Evolutionary conservation across 2,888 invertebrate genomes (phyloP).

Genomic region (Megaustenia siamemsis): DNA sequence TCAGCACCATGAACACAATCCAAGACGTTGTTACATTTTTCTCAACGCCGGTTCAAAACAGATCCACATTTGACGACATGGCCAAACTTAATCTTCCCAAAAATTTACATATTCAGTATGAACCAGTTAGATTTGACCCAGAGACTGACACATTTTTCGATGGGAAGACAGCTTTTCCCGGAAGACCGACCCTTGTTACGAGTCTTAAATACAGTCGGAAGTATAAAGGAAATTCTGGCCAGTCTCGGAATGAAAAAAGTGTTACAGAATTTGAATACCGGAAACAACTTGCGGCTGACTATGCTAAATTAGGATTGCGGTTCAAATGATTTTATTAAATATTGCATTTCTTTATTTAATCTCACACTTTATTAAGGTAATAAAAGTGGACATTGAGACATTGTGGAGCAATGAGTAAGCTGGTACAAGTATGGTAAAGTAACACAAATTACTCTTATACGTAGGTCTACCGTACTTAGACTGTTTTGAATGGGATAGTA

Average conservation of each 20-base stretch:
- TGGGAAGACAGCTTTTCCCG: conserved; percentile 91
- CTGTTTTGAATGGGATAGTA: no score
- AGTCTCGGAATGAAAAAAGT: conserved; percentile 45
- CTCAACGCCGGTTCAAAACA: conserved; percentile 68
- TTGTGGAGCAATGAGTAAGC: no score
- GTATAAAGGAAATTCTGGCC: conserved; percentile 81
- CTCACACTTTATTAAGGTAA: no score
- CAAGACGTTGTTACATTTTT: conserved; percentile 78
- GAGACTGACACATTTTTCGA: conserved; percentile 86
- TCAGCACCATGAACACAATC: conserved; percentile 88
- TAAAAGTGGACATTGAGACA: no score
- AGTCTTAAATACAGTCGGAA: conserved; percentile 90
- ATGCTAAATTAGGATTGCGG: conserved; percentile 10
- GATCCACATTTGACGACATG: conserved; percentile 72
- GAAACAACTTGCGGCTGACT: conserved; percentile 24
- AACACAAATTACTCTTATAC: no score
- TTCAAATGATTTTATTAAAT: no score
- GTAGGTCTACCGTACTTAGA: no score
- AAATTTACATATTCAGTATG: conserved; percentile 91
- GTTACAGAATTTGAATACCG: conserved; percentile 39
- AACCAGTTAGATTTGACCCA: conserved; percentile 91
- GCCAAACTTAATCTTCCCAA: conserved; percentile 86
- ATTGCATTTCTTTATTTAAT: no score
- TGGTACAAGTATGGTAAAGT: no score
- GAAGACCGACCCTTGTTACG: conserved; percentile 90